These are phyloP conservation scores for Corythornis vintsioides DNA, from an alignment of 2,113 vertebrate genomes.

Conservation along the genomic window DNA sequence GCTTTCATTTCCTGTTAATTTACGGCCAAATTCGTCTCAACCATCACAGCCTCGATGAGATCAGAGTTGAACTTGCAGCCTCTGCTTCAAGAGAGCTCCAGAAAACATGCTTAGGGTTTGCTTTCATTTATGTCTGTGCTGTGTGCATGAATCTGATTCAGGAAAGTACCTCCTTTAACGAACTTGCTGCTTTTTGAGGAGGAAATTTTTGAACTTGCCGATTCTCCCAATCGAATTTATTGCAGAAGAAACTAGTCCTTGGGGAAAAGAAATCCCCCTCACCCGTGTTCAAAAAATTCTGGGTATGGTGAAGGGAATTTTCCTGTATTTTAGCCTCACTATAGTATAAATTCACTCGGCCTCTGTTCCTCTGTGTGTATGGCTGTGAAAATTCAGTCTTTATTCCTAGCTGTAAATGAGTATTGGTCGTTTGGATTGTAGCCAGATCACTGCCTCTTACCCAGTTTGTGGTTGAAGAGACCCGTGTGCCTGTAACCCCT, in stretches of 20 bases:
- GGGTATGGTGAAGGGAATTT: not conserved
- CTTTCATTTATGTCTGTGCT: not conserved
- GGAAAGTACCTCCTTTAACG: not conserved
- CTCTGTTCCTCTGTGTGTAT: not conserved
- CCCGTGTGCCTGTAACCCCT: not conserved
- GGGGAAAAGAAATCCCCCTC: not conserved
- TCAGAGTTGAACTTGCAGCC: conserved; percentile 12
- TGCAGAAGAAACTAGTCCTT: not conserved
- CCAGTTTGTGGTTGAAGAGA: not conserved
- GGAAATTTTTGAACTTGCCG: not conserved
- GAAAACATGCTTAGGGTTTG: not conserved
- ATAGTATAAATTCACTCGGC: not conserved
- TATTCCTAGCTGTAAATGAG: not conserved
- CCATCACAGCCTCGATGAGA: conserved; percentile 16
- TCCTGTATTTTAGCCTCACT: not conserved
- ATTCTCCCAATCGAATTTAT: not conserved
- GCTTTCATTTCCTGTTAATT: conserved; percentile 59
- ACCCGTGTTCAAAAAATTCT: not conserved
- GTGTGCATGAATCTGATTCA: too few species aligned
- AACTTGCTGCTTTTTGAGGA: not conserved
- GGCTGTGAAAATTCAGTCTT: not conserved
- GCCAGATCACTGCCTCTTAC: not conserved
- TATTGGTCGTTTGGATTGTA: not conserved
- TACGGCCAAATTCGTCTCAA: conserved; percentile 27
- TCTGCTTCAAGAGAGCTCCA: not conserved